Conservation (phyloP, 2,797 vertebrate species). For the Nannoperca australis region DNA sequence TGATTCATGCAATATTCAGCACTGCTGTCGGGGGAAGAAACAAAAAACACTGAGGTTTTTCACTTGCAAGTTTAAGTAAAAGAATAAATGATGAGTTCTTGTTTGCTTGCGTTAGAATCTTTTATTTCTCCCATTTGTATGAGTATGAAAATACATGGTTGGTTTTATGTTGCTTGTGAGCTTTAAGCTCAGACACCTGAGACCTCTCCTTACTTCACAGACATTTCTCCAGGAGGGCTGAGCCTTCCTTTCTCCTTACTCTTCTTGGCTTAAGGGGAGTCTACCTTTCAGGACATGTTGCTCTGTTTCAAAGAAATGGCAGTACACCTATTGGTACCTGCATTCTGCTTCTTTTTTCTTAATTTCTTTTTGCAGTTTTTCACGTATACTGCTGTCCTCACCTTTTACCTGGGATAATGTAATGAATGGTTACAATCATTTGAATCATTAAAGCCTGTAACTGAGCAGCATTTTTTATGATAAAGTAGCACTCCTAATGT, state of each 20-base stretch:
- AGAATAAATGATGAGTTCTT: background rate
- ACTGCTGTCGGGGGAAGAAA: background rate
- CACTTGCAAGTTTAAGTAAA: background rate
- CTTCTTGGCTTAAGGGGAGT: background rate
- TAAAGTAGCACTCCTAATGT: background rate
- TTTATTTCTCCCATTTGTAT: background rate
- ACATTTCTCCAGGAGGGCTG: conserved; percentile 1
- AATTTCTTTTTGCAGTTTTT: background rate
- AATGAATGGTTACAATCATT: background rate
- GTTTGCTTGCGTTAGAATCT: background rate
- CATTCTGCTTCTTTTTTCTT: background rate
- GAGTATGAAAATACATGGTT: background rate
- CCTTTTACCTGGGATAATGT: background rate
- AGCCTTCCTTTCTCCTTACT: background rate
- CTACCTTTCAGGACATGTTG: background rate
- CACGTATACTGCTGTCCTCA: background rate
- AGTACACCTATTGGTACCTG: background rate
- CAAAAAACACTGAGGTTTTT: background rate
- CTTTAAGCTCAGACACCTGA: background rate
- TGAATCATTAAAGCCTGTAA: conserved; percentile 2
- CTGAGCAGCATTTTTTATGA: background rate
- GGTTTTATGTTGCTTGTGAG: conserved; percentile 5
- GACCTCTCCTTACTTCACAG: background rate
- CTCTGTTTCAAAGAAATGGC: background rate
- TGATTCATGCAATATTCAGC: conserved; percentile 21